These are phyloP conservation scores for Microcebus tavaratra DNA, from an alignment of 2,113 vertebrate species.

Conservation along the genomic window DNA sequence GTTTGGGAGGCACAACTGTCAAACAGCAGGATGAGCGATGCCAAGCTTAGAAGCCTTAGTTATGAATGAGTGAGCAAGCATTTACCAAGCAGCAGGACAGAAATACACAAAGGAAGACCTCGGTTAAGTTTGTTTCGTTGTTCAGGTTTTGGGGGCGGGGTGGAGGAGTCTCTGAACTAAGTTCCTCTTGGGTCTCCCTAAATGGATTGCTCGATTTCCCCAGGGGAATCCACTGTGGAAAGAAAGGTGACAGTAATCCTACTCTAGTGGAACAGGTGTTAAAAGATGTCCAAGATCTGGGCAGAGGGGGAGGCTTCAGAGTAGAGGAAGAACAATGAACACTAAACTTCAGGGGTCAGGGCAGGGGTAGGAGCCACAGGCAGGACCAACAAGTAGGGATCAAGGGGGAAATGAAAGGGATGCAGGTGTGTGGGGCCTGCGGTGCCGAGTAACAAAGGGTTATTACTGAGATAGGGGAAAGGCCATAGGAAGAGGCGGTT, in stretches of 20 bases:
- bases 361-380: not conserved
- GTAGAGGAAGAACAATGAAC: not conserved
- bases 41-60: conserved; percentile 30
- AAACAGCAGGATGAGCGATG: conserved; percentile 49
- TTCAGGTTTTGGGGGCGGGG: not conserved
- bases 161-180: not conserved
- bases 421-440: not conserved
- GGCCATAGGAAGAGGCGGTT: too few species aligned
- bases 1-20: conserved; percentile 59
- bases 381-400: not conserved
- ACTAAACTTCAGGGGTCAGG: not conserved
- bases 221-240: not conserved
- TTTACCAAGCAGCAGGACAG: not conserved
- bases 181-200: too few species aligned
- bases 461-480: not conserved
- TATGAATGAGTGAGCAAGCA: not conserved
- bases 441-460: not conserved
- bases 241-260: not conserved
- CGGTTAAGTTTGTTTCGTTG: not conserved
- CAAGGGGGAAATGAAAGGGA: not conserved
- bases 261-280: not conserved
- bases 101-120: conserved; percentile 39
- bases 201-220: not conserved
- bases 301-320: not conserved
- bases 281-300: not conserved